Percentiles rank a stretch among this genome's conserved stretches.
These are phyloP conservation scores for Enteromius thamalakanensis DNA, from an alignment of 2,797 vertebrate species.

Conservation along the genomic window DNA sequence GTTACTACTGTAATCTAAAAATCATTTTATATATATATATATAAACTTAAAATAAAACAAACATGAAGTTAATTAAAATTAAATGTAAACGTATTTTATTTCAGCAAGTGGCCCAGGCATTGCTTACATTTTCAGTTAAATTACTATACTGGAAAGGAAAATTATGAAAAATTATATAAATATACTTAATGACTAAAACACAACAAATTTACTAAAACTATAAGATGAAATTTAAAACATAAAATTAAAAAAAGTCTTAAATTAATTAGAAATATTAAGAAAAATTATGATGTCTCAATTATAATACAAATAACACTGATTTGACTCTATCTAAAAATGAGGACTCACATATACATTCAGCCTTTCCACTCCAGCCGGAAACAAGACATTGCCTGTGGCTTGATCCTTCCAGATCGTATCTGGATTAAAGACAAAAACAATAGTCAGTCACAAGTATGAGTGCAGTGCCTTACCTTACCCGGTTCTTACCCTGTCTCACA, in stretches of 20 bases:
- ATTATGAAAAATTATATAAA: neutral
- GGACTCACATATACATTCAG: constrained; percentile 67
- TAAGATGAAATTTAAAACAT: neutral
- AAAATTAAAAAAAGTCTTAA: neutral
- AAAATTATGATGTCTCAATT: neutral
- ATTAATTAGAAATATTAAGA: neutral
- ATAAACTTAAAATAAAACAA: neutral
- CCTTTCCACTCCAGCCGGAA: constrained; percentile 58
- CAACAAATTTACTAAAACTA: neutral
- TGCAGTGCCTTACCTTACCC: no score
- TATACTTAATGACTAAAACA: neutral
- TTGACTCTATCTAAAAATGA: neutral
- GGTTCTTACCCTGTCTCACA: constrained; percentile 73
- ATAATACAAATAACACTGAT: neutral
- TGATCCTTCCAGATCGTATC: constrained; percentile 64
- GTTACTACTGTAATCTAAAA: neutral
- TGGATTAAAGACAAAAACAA: constrained; percentile 49
- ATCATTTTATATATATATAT: no score
- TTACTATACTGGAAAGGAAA: neutral
- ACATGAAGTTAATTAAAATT: neutral
- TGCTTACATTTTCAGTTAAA: neutral
- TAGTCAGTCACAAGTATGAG: neutral
- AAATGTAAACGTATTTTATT: neutral
- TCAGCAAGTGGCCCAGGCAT: neutral
- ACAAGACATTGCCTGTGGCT: constrained; percentile 61